Evolutionary conservation across 2,888 invertebrate genomes (phyloP), one percentile per base, ranked within the genome.

Genomic region (Epistrophe grossulariae): DNA sequence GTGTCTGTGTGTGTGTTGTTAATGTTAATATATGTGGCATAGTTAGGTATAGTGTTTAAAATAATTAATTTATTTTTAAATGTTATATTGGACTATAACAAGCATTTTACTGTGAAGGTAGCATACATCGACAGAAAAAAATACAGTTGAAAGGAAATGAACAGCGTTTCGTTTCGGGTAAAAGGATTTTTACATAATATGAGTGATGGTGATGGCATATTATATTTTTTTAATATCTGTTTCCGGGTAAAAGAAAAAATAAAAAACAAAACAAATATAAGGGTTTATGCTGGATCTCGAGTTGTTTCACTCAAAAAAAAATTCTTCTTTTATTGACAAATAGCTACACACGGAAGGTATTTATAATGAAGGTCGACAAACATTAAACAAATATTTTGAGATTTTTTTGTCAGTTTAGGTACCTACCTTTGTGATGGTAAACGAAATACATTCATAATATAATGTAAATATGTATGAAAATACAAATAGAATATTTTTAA

Each of bases 51-150:
- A 40, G 40, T 40, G 15, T 62, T 62, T 24, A 24, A 59, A 35
- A 59, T 59, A 45, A 55, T 55, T 64, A 31, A 55, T 55, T 64
- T 64, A 45, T 45, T 45, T 64, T 64, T 64, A 55, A 55, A 55
- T 55, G 52, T 55, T 55, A 31, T 28, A 43, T 64, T 45, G 38
- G 38, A 40, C 38, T 15, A 40, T 40, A 40, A 40, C 40, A 60
- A 11, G 40, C 7, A 13, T 15, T 19, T 60, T 35, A 11, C 40
- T 8, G 13, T 4, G 4, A 38, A 19, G 19, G 38, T 13, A 60
- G 19, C 19, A 4, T 43, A 13, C 43, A 43, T 10, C 9, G 35
- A 17, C 10, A 31, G 1, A n/a, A 60, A 17, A 19, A 59, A 17
- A 59, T 9, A 24, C 24, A 24, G 24, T 24, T 24, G 13, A 38